Evolutionary conservation across 2,113 vertebrate species (phyloP).

Genomic region (Megaleporinus macrocephalus): DNA sequence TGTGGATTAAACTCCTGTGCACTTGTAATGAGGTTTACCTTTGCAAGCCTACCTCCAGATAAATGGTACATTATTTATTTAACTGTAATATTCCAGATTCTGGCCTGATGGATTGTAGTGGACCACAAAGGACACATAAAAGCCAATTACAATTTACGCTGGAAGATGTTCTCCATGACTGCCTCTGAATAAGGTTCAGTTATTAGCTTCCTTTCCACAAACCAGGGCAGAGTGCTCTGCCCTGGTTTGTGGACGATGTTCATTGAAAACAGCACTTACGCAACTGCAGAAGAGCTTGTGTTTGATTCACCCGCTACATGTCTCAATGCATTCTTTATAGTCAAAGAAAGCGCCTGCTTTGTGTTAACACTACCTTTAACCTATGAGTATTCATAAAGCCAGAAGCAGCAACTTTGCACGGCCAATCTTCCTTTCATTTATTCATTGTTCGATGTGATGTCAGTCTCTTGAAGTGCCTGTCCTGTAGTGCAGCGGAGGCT

Average conservation of each 20-base stretch:
- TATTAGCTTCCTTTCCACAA: background rate
- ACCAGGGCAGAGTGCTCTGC: background rate
- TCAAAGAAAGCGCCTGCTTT: background rate
- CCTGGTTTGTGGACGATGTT: background rate
- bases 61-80: background rate
- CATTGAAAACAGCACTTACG: background rate
- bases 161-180: background rate
- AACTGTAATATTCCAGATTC: background rate
- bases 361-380: background rate
- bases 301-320: background rate
- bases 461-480: slow-evolving; percentile 20
- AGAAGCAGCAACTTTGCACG: background rate
- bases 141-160: background rate
- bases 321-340: background rate
- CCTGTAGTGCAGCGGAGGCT: slow-evolving; percentile 33
- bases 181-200: background rate
- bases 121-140: background rate
- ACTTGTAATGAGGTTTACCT: background rate
- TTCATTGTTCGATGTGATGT: slow-evolving; percentile 18
- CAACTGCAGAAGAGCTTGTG: background rate
- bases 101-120: background rate
- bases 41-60: background rate
- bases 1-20: background rate
- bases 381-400: background rate
- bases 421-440: slow-evolving; percentile 23